These are phyloP conservation scores for Chiloscyllium plagiosum DNA, from an alignment of 2,113 vertebrate species.

Conservation along the genomic window DNA sequence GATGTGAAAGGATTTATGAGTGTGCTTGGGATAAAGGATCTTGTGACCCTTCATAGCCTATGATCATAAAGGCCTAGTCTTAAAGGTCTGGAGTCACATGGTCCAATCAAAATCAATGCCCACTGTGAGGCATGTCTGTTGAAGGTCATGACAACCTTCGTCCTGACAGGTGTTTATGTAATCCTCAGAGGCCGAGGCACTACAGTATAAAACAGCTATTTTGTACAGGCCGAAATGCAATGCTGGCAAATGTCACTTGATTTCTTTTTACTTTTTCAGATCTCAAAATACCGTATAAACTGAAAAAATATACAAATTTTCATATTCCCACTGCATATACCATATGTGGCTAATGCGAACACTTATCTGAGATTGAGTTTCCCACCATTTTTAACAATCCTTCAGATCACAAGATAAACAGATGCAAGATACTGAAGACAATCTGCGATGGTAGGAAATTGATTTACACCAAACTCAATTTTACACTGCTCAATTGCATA, in stretches of 20 bases:
- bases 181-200: neutral
- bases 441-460: no score
- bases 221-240: neutral
- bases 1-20: no score
- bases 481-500: neutral
- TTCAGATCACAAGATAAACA: neutral
- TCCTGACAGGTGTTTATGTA: neutral
- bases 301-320: neutral
- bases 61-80: neutral
- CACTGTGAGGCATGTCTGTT: neutral
- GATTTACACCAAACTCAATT: neutral
- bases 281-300: neutral
- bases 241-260: neutral
- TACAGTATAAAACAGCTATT: neutral
- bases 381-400: neutral
- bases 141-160: slow-evolving; percentile 28
- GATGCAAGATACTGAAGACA: neutral
- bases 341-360: neutral
- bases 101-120: slow-evolving; percentile 7
- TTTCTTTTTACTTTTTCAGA: neutral
- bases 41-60: neutral
- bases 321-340: neutral
- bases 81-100: slow-evolving; percentile 13
- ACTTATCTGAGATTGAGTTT: neutral
- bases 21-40: neutral